Conservation (phyloP, 1,140 invertebrate genomes). For the Trachelipus rathkii region DNA sequence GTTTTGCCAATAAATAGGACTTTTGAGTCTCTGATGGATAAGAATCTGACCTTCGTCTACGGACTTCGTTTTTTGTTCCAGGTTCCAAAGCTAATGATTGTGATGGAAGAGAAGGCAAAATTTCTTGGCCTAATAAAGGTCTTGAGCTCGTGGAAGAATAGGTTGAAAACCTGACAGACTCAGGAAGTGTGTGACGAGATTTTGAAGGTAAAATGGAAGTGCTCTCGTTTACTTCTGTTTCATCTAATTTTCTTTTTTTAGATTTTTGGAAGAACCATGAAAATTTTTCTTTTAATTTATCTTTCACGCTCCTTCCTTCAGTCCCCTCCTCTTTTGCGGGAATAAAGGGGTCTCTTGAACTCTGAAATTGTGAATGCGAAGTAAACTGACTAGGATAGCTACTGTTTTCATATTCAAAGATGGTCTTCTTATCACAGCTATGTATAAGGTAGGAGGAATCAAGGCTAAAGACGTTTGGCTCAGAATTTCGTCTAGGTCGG, state of each 20-base stretch:
- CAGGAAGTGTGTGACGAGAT: too few species aligned
- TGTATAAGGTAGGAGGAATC: not conserved
- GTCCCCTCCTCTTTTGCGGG: not conserved
- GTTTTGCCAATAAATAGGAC: not conserved
- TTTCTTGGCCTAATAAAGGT: too few species aligned
- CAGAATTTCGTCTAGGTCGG: not conserved
- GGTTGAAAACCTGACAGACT: too few species aligned
- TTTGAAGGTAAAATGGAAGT: too few species aligned
- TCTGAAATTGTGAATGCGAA: not conserved
- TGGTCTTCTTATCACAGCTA: not conserved
- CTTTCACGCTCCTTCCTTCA: not conserved
- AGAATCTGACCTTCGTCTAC: not conserved
- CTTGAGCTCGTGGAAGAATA: too few species aligned
- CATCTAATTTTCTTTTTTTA: not conserved
- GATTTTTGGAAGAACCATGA: not conserved
- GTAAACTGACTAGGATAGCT: not conserved
- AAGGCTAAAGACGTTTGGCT: not conserved
- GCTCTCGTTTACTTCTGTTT: too few species aligned
- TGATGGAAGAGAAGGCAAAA: too few species aligned
- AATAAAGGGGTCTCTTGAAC: not conserved
- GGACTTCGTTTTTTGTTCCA: too few species aligned
- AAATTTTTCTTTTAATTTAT: not conserved
- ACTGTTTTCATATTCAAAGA: not conserved
- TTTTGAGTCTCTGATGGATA: not conserved
- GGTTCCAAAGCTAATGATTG: too few species aligned